Conservation (phyloP, 2,113 vertebrate species). For the Macaca fascicularis region T2T-MFA8v1.1 NC_088379.1:61439001-61439500, state of each 20-base stretch:
- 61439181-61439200: neutral
- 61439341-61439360: neutral
- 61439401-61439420: slow-evolving; percentile 40
- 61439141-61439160: neutral
- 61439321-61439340: neutral
- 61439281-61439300: neutral
- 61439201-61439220: neutral
- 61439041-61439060: neutral
- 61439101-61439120: neutral
- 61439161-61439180: slow-evolving; percentile 8
- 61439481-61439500: neutral
- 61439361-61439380: slow-evolving; percentile 6
- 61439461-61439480: slow-evolving; percentile 13
- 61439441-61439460: slow-evolving; percentile 59
- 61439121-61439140: slow-evolving; percentile 21
- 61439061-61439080: slow-evolving; percentile 14
- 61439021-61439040: neutral
- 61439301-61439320: neutral
- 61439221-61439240: neutral
- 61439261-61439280: neutral
- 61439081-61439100: neutral
- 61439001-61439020: neutral
- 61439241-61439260: slow-evolving; percentile 27
- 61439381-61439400: slow-evolving; percentile 28
- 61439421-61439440: slow-evolving; percentile 44